Evolutionary conservation across 2,797 vertebrate genomes (phyloP), one percentile per base, ranked within the genome.

Genomic region (Cephalopachus bancanus): DNA sequence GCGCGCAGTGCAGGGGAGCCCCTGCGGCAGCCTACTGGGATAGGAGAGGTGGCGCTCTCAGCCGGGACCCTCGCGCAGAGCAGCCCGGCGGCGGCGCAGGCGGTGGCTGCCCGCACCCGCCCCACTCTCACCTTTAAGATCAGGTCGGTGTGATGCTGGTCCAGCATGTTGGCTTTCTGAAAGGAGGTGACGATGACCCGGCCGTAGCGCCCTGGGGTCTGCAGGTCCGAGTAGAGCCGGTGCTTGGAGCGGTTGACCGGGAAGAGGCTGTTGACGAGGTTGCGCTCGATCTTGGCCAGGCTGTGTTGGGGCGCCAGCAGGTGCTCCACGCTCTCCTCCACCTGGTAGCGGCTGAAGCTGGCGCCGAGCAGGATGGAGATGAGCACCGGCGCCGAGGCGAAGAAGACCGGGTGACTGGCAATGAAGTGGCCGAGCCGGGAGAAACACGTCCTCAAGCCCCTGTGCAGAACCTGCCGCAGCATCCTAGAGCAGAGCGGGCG

Each of bases 381-480:
- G 88, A 99, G 99, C 98, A 99, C 99, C 75, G 99, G 99, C 94
- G 99, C 99, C 83, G 99, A 99, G 97, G 99, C 99, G 98, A 99
- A 99, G 98, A 99, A 99, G 97, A 99, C 99, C 97, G 99, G 99
- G 99, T 99, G 99, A 98, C 99, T 98, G 98, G 99, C 99, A 95
- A 99, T 99, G 98, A 99, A 99, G 98, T 99, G 99, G 98, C 99
- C 99, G 96, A 99, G 98, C 98, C 99, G 99, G 98, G 99, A 99
- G 99, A 99, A 99, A 97, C 98, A 99, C 98, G 99, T 99, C 98
- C 99, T 98, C 98, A 99, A 99, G 98, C 99, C 99, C 98, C 99
- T 99, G 99, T 99, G 99, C 99, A 99, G 98, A 98, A 99, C 99
- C 99, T 99, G 99, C 99, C 99, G 99, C 99, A 99, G 99, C 99